Conservation (phyloP, 2,888 invertebrate genomes). For the Diarsia dahlii region DNA sequence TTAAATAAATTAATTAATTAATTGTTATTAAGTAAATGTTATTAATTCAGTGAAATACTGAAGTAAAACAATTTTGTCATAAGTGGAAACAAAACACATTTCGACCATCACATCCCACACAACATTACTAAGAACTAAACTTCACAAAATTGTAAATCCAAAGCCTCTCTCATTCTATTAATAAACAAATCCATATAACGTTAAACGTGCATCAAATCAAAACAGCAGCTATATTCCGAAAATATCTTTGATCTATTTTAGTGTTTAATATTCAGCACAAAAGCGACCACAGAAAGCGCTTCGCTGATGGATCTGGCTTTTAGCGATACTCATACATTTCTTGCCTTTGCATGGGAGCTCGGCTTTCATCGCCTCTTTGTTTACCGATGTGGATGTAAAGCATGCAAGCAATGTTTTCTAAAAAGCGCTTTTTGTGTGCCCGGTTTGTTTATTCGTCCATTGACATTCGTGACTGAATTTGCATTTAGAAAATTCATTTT, state of each 20-base stretch:
- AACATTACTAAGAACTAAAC: not conserved
- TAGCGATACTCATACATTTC: conserved; percentile 74
- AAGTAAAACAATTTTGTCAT: too few species aligned
- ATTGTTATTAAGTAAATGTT: too few species aligned
- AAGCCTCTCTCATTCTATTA: not conserved
- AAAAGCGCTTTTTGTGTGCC: conserved; percentile 55
- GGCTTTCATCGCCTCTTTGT: conserved; percentile 75
- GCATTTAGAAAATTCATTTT: not conserved
- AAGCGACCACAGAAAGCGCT: conserved; percentile 71
- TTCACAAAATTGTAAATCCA: not conserved
- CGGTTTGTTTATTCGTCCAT: not conserved
- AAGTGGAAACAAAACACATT: not conserved
- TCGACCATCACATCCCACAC: not conserved
- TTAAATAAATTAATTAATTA: too few species aligned
- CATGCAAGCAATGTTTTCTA: conserved; percentile 72
- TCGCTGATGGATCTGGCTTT: conserved; percentile 77
- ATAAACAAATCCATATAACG: not conserved
- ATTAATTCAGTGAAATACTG: too few species aligned
- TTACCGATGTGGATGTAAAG: conserved; percentile 70
- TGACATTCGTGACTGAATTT: not conserved
- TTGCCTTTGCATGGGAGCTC: conserved; percentile 61
- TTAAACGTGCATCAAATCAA: conserved; percentile 1
- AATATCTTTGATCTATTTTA: conserved; percentile 61
- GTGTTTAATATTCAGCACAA: conserved; percentile 71
- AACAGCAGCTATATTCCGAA: conserved; percentile 8